Evolutionary conservation across 2,113 vertebrate species (phyloP).

Genomic region (Hepsetus odoe): DNA sequence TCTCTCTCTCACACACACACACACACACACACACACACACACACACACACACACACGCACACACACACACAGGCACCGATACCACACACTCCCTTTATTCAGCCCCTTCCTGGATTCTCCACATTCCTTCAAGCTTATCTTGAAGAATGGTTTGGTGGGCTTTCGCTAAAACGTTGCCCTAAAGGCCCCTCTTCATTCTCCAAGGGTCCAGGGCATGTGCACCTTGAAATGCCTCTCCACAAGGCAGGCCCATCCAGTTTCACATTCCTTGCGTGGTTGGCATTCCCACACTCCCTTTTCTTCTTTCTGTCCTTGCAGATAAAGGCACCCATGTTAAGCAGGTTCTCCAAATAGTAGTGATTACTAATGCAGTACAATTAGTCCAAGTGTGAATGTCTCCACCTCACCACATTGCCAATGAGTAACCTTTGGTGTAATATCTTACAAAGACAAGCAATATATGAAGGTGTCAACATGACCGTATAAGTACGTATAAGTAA

Average conservation of each 20-base stretch:
- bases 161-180: conserved; percentile 71
- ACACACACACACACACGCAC: conserved; percentile 54
- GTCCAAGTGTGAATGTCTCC: not conserved
- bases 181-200: conserved; percentile 66
- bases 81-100: conserved; percentile 43
- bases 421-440: not conserved
- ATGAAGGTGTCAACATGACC: not conserved
- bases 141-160: conserved; percentile 76
- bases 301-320: conserved; percentile 60
- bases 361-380: not conserved
- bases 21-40: conserved; percentile 52
- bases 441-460: not conserved
- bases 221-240: conserved; percentile 77
- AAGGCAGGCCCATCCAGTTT: conserved; percentile 67
- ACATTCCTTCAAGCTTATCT: conserved; percentile 83
- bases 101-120: conserved; percentile 72
- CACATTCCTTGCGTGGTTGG: conserved; percentile 75
- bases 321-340: conserved; percentile 63
- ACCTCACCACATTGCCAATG: not conserved
- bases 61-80: conserved; percentile 54
- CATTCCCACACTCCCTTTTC: conserved; percentile 65
- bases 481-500: not conserved
- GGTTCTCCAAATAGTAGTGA: conserved; percentile 42
- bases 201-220: conserved; percentile 61
- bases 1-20: conserved; percentile 57